Evolutionary conservation across 2,113 vertebrate species (phyloP).

Genomic region (Anseranas semipalmata): DNA sequence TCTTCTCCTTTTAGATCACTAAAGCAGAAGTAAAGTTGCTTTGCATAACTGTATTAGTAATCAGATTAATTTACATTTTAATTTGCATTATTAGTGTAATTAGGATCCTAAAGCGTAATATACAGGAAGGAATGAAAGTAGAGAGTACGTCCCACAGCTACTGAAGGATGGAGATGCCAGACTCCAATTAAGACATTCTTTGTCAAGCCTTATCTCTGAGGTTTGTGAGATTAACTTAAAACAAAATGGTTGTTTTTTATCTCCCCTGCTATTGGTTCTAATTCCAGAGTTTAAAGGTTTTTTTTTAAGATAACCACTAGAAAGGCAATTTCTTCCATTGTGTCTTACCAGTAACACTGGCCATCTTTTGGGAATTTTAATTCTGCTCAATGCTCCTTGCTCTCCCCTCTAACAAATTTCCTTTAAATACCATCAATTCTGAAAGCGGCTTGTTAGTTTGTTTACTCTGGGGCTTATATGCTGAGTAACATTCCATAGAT

Average conservation of each 20-base stretch:
- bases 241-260: constrained; percentile 13
- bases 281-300: constrained; percentile 6
- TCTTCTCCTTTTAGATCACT: not conserved
- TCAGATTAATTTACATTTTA: constrained; percentile 56
- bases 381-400: not conserved
- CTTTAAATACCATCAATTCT: not conserved
- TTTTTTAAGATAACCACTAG: not conserved
- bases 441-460: not conserved
- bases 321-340: not conserved
- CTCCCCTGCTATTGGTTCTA: not conserved
- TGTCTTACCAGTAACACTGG: not conserved
- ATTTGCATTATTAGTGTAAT: constrained; percentile 43
- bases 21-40: not conserved
- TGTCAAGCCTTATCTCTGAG: constrained; percentile 42
- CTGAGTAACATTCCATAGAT: not conserved
- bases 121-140: constrained; percentile 12
- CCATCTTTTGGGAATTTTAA: not conserved
- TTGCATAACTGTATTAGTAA: constrained; percentile 34
- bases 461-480: not conserved
- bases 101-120: not conserved
- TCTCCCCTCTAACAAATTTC: not conserved
- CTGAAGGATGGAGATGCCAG: not conserved
- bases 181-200: constrained; percentile 31
- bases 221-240: constrained; percentile 26
- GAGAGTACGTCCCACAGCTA: not conserved